Percentiles rank a stretch among this genome's conserved stretches.
phyloP scores from a whole-genome alignment of 1,140 invertebrate genomes.

The Parasteatoda tepidariorum region DNA sequence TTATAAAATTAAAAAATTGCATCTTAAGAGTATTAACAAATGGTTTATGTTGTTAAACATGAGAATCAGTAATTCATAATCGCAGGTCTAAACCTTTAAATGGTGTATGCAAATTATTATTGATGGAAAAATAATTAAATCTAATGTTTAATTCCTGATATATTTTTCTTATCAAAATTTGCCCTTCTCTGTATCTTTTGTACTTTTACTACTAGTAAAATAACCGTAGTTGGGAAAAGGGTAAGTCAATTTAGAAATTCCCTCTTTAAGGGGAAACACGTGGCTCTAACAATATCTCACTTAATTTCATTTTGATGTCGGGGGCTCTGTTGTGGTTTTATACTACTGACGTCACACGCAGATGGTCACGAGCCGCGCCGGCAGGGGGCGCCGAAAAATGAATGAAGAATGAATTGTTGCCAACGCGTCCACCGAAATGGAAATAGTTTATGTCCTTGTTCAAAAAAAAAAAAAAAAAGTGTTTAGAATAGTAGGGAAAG shows the following conservation, averaged over 20 bases:
- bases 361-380: conserved; percentile 22
- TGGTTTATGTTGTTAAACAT: too few relatives aligned
- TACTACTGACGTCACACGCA: conserved; percentile 43
- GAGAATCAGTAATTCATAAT: too few relatives aligned
- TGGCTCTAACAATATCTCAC: conserved; percentile 52
- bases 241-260: conserved; percentile 45
- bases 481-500: neutral
- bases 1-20: too few relatives aligned
- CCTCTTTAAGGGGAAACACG: conserved; percentile 40
- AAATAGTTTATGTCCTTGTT: conserved; percentile 40
- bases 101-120: too few relatives aligned
- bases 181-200: too few relatives aligned
- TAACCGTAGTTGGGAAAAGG: conserved; percentile 8
- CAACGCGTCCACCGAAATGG: conserved; percentile 42
- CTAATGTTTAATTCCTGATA: too few relatives aligned
- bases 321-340: conserved; percentile 45
- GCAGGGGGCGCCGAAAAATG: conserved; percentile 39
- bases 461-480: neutral
- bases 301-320: conserved; percentile 57
- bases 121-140: too few relatives aligned
- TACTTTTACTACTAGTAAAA: conserved; percentile 11
- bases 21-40: too few relatives aligned
- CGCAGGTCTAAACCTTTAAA: too few relatives aligned
- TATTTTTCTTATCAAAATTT: too few relatives aligned
- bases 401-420: conserved; percentile 49